Conservation (phyloP, 1,140 invertebrate species). For the Neuroterus valhalla region DNA sequence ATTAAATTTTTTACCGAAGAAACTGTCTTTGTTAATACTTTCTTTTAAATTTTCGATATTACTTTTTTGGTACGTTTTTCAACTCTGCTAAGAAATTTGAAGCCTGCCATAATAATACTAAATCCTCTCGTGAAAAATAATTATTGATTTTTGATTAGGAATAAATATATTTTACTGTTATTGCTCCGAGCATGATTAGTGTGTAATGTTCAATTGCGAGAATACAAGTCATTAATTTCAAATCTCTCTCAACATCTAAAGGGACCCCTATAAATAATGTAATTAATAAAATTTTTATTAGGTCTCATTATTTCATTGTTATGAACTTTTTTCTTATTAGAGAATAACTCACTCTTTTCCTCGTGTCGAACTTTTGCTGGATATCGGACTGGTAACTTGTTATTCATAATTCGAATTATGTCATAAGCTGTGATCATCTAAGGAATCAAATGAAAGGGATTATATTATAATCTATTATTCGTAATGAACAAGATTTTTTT, state of each 20-base stretch:
- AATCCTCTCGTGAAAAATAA: no score
- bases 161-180: constrained; percentile 59
- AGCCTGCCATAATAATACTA: no score
- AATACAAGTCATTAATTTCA: constrained; percentile 71
- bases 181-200: constrained; percentile 67
- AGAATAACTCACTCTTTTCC: constrained; percentile 36
- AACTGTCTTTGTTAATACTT: no score
- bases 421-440: constrained; percentile 67
- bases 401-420: constrained; percentile 64
- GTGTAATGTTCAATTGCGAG: constrained; percentile 71
- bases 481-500: no score
- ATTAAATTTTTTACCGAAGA: no score
- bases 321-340: constrained; percentile 14
- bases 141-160: no score
- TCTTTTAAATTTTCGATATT: no score
- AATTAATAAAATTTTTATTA: not conserved
- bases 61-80: no score
- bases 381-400: constrained; percentile 50
- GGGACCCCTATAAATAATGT: constrained; percentile 53
- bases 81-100: no score
- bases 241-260: constrained; percentile 64
- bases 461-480: not conserved
- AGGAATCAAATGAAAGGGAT: constrained; percentile 21
- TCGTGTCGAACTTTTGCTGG: constrained; percentile 34
- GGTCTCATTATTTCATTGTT: not conserved